Evolutionary conservation across 2,113 vertebrate genomes (phyloP).

Genomic region (Chaetura pelagica): DNA sequence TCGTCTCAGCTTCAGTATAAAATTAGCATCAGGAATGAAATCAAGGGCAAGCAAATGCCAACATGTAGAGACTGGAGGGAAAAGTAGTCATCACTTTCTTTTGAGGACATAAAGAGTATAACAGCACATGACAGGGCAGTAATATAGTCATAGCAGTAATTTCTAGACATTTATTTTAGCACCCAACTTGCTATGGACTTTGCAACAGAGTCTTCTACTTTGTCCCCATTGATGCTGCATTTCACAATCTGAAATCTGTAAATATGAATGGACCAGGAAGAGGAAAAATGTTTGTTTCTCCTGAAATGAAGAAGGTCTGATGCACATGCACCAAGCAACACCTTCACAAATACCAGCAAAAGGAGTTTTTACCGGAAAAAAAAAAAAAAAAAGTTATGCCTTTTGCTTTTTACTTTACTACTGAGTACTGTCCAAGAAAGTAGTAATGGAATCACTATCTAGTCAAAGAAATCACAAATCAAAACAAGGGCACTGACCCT

Average conservation of each 20-base stretch:
- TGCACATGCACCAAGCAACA: background rate
- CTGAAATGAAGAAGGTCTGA: background rate
- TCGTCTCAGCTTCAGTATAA: constrained; percentile 9
- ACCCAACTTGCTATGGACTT: background rate
- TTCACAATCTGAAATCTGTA: background rate
- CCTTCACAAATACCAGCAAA: background rate
- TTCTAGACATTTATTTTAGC: background rate
- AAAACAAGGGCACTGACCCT: background rate
- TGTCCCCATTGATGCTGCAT: background rate
- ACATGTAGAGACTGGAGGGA: background rate
- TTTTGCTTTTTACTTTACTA: background rate
- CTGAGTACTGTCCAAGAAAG: background rate
- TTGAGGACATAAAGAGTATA: background rate
- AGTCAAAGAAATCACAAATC: background rate
- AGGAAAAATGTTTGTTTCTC: background rate
- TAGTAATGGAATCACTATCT: background rate
- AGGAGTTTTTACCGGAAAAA: background rate
- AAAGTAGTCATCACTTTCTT: background rate
- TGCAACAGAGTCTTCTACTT: background rate
- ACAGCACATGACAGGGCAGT: background rate
- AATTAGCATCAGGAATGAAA: constrained; percentile 31
- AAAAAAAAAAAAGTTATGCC: background rate
- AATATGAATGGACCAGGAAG: background rate
- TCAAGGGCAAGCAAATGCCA: constrained; percentile 38
- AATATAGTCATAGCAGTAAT: background rate